Evolutionary conservation across 23 tunicate genomes (phyloP).

Genomic region (Phallusia fumigata): DNA sequence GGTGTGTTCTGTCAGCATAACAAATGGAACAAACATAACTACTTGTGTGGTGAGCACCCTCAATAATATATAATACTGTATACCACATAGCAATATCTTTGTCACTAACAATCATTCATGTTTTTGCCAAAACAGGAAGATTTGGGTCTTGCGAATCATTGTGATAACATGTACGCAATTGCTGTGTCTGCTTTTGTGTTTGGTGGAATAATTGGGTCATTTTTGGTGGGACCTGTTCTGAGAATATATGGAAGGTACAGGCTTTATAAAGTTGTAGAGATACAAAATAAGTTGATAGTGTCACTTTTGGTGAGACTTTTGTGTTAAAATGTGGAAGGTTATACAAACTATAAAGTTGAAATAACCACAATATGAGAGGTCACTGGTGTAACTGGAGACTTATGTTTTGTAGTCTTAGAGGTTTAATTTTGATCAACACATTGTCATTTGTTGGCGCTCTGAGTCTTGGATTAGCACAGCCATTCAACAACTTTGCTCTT

Average conservation of each 20-base stretch:
- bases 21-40: not conserved
- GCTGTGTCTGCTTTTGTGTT: constrained; percentile 90
- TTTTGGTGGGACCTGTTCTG: constrained; percentile 84
- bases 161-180: constrained; percentile 71
- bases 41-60: not conserved
- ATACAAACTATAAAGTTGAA: no score
- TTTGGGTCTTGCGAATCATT: not conserved
- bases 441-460: constrained; percentile 76
- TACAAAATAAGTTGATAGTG: no score
- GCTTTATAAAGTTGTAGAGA: no score
- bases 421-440: constrained; percentile 77
- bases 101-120: no score
- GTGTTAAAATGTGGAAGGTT: constrained; percentile 94
- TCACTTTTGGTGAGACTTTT: no score
- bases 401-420: constrained; percentile 48
- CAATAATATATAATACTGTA: no score
- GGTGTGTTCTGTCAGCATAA: not conserved
- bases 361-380: no score
- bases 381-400: no score
- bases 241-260: no score
- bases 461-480: constrained; percentile 64
- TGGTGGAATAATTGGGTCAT: constrained; percentile 90
- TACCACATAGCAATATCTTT: no score
- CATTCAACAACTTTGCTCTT: constrained; percentile 54
- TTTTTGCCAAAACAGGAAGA: constrained; percentile 17